Evolutionary conservation across 2,113 vertebrate genomes (phyloP).

Genomic region (Bolborhynchus lineola): DNA sequence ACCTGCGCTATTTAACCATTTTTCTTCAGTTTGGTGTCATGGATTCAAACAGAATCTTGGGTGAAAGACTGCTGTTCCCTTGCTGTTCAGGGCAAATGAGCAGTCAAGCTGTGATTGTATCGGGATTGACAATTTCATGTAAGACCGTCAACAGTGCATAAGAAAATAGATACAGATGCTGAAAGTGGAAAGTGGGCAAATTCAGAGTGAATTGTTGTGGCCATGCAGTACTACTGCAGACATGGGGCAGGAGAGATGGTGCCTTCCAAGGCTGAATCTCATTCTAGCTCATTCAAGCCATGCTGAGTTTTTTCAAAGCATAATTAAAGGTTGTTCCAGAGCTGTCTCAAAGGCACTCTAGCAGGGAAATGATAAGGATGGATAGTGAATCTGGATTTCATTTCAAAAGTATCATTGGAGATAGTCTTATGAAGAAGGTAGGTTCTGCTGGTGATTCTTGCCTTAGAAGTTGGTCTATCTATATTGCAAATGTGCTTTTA

Average conservation of each 20-base stretch:
- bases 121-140: neutral
- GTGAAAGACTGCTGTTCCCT: neutral
- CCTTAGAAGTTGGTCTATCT: rapidly evolving
- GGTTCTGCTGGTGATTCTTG: neutral
- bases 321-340: neutral
- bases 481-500: neutral
- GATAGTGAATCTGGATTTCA: neutral
- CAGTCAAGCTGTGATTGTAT: neutral
- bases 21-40: neutral
- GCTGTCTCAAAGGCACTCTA: neutral
- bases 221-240: neutral
- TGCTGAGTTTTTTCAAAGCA: rapidly evolving
- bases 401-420: neutral
- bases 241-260: neutral
- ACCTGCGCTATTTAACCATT: neutral
- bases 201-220: neutral
- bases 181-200: neutral
- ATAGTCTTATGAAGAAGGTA: neutral
- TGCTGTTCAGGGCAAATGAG: neutral
- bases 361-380: neutral
- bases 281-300: neutral
- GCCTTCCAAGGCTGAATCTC: neutral
- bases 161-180: neutral
- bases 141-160: neutral
- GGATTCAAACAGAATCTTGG: neutral